Base-by-base conservation (phyloP, 2,113 vertebrate genomes). In the Ramphastos sulfuratus region DNA sequence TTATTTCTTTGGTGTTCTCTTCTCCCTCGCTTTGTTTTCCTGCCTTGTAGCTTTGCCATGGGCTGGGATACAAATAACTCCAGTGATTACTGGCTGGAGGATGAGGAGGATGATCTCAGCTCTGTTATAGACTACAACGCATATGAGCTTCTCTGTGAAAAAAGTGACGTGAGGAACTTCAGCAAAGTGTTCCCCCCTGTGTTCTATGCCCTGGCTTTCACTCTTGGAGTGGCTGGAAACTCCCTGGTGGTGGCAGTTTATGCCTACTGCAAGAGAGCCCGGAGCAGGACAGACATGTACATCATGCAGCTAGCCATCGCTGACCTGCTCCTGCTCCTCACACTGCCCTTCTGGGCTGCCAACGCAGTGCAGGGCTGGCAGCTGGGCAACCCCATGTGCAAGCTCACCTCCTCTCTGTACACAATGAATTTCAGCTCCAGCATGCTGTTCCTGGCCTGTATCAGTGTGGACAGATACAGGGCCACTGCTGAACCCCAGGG, bases 401-500 rank as follows among this genome's bases (percentile, higher is more conserved):
- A 99, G 96, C 82, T 98, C 1, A 95, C 98, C 15, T 98, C 98
- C 2, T 98, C 98, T 18, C 96, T 98, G 64, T 99, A 99, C 85
- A 98, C 98, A 4, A 95, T 98, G 54, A 99, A 99, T 92, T 99
- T 99, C 94, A 98, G 98, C 83, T 98, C 98, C 46, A 98, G 98
- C 87, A 99, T 99, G 98, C 96, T 98, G 90, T 98, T 99, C 76
- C 96, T 99, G 96, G 99, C 98, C 39, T 99, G 98, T 63, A 98
- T 99, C 96, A 99, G 99, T 10, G 59, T 99, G 76, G 99, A 99
- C 46, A 98, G 99, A 31, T 98, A 98, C 48, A 91, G 97, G 59
- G 98, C 98, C 3, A 87, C 98, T 14, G 95, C 92, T 12, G 81
- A 82, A 84, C 61, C 54, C 27, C 89, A 9, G 11, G 33, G 74